phyloP scores from a whole-genome alignment of 2,113 vertebrate genomes.

The Equus quagga region DNA sequence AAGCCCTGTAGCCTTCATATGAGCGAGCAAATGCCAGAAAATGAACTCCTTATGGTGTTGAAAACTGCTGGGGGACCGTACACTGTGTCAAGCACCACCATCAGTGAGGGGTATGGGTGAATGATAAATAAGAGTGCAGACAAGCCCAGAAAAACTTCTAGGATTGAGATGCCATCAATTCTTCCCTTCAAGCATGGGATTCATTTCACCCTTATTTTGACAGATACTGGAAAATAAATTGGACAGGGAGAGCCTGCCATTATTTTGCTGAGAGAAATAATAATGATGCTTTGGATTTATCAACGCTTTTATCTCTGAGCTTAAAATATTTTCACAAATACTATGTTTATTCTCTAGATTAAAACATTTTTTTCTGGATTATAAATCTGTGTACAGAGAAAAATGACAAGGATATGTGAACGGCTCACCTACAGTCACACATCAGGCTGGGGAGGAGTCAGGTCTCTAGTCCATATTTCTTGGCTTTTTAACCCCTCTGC shows the following conservation, averaged over 20 bases:
- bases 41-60: background rate
- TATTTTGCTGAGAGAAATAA: slow-evolving; percentile 40
- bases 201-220: slow-evolving; percentile 14
- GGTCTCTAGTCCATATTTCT: background rate
- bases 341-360: background rate
- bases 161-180: background rate
- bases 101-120: background rate
- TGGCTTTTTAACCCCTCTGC: background rate
- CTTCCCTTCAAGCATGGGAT: background rate
- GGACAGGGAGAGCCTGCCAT: slow-evolving; percentile 1
- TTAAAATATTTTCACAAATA: slow-evolving; percentile 43
- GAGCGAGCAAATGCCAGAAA: background rate
- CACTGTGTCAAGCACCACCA: background rate
- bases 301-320: slow-evolving; percentile 28
- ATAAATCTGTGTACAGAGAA: background rate
- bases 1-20: background rate
- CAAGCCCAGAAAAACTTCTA: background rate
- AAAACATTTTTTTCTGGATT: background rate
- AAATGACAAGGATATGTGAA: background rate
- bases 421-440: background rate
- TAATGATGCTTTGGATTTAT: background rate
- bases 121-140: background rate
- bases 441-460: background rate
- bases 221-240: slow-evolving; percentile 58
- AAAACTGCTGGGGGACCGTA: background rate